phyloP scores from a whole-genome alignment of 1,140 invertebrate genomes.

The Heliconius hermathena region DNA sequence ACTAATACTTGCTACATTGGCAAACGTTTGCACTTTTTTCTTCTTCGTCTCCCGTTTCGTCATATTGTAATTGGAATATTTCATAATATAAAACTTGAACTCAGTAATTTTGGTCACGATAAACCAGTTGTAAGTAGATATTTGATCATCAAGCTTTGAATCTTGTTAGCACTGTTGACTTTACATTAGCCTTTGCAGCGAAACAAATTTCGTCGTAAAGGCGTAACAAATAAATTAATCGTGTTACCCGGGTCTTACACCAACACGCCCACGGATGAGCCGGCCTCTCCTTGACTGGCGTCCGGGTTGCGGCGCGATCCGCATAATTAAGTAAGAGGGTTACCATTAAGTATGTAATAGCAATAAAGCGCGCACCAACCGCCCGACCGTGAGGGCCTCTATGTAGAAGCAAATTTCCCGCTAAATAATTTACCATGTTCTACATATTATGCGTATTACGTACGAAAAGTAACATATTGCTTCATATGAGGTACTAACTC shows the following conservation, averaged over 20 bases:
- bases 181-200: conserved; percentile 12
- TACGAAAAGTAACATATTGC: conserved; percentile 28
- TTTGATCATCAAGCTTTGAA: not conserved
- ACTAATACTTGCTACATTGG: not conserved
- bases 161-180: not conserved
- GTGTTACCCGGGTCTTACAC: conserved; percentile 57
- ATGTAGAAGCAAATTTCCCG: conserved; percentile 59
- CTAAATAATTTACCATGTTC: conserved; percentile 57
- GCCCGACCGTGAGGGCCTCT: conserved; percentile 52
- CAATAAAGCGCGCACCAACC: conserved; percentile 61
- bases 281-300: conserved; percentile 50
- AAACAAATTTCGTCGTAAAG: conserved; percentile 26
- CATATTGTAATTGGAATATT: too few relatives aligned
- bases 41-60: too few relatives aligned
- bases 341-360: conserved; percentile 76
- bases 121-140: too few relatives aligned
- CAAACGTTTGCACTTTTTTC: too few relatives aligned
- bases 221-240: conserved; percentile 62
- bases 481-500: conserved; percentile 27
- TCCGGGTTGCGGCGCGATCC: conserved; percentile 56
- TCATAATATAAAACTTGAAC: too few relatives aligned
- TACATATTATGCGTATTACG: conserved; percentile 41
- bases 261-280: conserved; percentile 52
- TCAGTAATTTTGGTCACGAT: too few relatives aligned
- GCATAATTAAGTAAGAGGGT: conserved; percentile 78